Percentiles rank a stretch among this genome's conserved stretches.
Conservation (phyloP, 2,888 invertebrate genomes). For the Octodonta nipae region DNA sequence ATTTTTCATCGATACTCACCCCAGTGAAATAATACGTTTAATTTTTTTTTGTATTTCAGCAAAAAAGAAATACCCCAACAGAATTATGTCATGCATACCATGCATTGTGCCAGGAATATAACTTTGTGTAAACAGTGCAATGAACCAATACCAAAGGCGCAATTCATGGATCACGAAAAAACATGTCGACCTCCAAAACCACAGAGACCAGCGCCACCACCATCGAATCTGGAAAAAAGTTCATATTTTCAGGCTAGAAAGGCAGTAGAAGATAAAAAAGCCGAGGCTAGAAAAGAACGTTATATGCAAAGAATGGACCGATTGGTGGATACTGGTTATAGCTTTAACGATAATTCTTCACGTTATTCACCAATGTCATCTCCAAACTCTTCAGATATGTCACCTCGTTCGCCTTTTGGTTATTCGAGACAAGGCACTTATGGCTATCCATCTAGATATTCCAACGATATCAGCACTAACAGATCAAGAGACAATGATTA, state of each 20-base stretch:
- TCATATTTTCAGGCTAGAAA: slow-evolving; percentile 24
- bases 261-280: slow-evolving; percentile 25
- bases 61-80: slow-evolving; percentile 52
- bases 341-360: slow-evolving; percentile 12
- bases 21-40: no score
- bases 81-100: slow-evolving; percentile 57
- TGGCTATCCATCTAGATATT: not conserved
- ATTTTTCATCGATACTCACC: no score
- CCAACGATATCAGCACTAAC: no score
- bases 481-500: no score
- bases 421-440: slow-evolving; percentile 2
- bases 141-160: slow-evolving; percentile 48
- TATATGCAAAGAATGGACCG: slow-evolving; percentile 19
- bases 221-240: slow-evolving; percentile 23
- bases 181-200: slow-evolving; percentile 32
- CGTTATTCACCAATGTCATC: no score
- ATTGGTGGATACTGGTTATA: slow-evolving; percentile 21
- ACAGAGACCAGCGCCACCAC: slow-evolving; percentile 22
- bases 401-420: no score
- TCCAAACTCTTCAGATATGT: no score
- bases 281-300: slow-evolving; percentile 19
- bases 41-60: slow-evolving; percentile 36
- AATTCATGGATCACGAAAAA: slow-evolving; percentile 44
- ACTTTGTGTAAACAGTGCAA: slow-evolving; percentile 52
- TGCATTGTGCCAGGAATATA: slow-evolving; percentile 57